These are phyloP conservation scores for Drosophila equinoxialis DNA, from an alignment of 1,140 invertebrate species.

Conservation along the genomic window DNA sequence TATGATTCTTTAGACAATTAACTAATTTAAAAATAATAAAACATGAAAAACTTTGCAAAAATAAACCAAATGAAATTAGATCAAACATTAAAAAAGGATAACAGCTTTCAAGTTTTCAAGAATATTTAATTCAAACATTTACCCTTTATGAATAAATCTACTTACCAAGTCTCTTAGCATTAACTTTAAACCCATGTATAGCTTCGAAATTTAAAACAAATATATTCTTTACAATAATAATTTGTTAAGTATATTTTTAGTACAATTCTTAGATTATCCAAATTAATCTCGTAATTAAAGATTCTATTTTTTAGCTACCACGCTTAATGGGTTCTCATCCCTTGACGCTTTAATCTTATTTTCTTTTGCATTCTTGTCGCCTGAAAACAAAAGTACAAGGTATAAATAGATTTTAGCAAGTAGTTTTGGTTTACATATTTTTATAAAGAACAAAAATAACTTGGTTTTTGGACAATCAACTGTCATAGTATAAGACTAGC, in stretches of 20 bases:
- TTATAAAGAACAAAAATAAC: background rate
- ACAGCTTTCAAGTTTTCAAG: too few relatives aligned
- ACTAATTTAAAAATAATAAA: too few relatives aligned
- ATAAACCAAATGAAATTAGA: too few relatives aligned
- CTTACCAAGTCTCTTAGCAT: too few relatives aligned
- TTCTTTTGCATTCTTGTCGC: slow-evolving; percentile 13
- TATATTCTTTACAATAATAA: slow-evolving; percentile 2
- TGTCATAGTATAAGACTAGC: too few relatives aligned
- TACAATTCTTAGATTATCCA: slow-evolving; percentile 4
- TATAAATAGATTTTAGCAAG: slow-evolving; percentile 7
- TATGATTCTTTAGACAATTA: too few relatives aligned
- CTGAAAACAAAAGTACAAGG: slow-evolving; percentile 6
- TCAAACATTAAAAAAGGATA: too few relatives aligned
- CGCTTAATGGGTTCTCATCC: slow-evolving; percentile 1
- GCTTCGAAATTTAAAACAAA: background rate
- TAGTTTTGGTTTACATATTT: background rate
- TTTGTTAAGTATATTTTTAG: background rate
- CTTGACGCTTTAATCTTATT: slow-evolving; percentile 7
- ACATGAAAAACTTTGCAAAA: too few relatives aligned
- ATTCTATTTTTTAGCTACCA: slow-evolving; percentile 6
- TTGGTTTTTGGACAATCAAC: background rate
- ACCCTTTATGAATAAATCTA: too few relatives aligned
- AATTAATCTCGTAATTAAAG: background rate
- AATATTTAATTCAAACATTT: too few relatives aligned
- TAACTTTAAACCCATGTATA: too few relatives aligned